Conservation (phyloP, 2,113 vertebrate species). For the Siphamia tubifer region DNA sequence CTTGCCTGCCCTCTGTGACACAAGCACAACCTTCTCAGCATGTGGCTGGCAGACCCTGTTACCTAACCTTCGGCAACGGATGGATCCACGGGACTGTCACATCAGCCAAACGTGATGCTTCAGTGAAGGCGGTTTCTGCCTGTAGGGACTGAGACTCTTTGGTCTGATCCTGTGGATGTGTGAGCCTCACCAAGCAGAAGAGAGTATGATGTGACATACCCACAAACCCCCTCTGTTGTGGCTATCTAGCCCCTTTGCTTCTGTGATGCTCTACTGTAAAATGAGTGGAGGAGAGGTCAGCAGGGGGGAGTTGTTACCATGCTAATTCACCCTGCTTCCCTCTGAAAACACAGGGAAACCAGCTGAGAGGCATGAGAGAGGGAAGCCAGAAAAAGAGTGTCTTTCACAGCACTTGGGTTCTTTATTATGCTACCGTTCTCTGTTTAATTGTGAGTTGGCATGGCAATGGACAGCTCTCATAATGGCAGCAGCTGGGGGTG, state of each 20-base stretch:
- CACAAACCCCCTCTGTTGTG: conserved; percentile 17
- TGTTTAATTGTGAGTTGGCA: conserved; percentile 62
- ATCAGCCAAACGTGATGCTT: conserved; percentile 37
- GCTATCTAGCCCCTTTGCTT: background rate
- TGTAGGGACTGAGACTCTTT: conserved; percentile 19
- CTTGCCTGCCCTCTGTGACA: conserved; percentile 12
- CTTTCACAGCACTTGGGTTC: conserved; percentile 42
- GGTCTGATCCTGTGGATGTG: conserved; percentile 25
- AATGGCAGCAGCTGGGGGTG: conserved; percentile 66
- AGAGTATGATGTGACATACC: conserved; percentile 37
- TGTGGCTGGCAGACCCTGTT: conserved; percentile 57
- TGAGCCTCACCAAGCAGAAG: conserved; percentile 24
- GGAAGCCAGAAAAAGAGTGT: background rate
- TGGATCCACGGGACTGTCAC: conserved; percentile 15
- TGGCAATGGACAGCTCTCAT: conserved; percentile 62
- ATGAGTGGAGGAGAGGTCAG: conserved; percentile 27
- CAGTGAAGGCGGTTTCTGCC: conserved; percentile 33
- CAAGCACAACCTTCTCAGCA: conserved; percentile 46
- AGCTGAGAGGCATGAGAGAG: conserved; percentile 32
- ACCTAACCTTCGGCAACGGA: conserved; percentile 47
- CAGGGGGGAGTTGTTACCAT: conserved; percentile 46
- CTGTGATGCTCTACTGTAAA: conserved; percentile 10
- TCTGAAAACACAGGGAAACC: conserved; percentile 28
- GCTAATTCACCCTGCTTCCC: conserved; percentile 41
- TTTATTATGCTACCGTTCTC: conserved; percentile 47